Percentiles rank a stretch among this genome's conserved stretches.
Conservation (phyloP, 2,888 invertebrate genomes). For the Xestia ashworthii region DNA sequence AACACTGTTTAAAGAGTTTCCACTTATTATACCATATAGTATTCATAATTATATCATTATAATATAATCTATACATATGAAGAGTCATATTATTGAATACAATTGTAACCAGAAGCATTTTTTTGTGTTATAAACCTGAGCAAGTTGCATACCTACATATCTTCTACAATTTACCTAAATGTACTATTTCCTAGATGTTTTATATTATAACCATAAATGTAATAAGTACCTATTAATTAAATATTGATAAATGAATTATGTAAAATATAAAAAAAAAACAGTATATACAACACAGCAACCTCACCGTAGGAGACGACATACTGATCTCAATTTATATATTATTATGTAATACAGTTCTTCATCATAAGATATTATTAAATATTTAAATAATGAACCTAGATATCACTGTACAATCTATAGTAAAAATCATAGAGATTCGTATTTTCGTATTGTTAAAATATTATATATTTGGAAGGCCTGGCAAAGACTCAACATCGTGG, state of each 20-base stretch:
- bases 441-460: conserved; percentile 44
- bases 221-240: conserved; percentile 53
- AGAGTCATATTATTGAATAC: neutral
- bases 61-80: conserved; percentile 2
- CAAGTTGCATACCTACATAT: conserved; percentile 61
- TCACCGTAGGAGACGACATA: conserved; percentile 50
- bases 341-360: conserved; percentile 19
- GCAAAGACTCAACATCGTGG: neutral
- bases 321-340: conserved; percentile 35
- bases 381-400: conserved; percentile 28
- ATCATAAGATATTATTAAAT: conserved; percentile 40
- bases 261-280: conserved; percentile 28
- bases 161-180: conserved; percentile 63
- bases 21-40: conserved; percentile 20
- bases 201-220: conserved; percentile 37
- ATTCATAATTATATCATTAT: conserved; percentile 31
- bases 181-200: conserved; percentile 57
- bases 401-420: conserved; percentile 33
- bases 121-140: conserved; percentile 30
- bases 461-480: conserved; percentile 18
- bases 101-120: conserved; percentile 29
- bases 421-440: conserved; percentile 33
- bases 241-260: conserved; percentile 27
- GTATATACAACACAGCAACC: conserved; percentile 58
- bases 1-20: conserved; percentile 29